Percentiles rank a stretch among this genome's conserved stretches.
Conservation (phyloP, 2,113 vertebrate species). For the Epinephelus fuscoguttatus region DNA sequence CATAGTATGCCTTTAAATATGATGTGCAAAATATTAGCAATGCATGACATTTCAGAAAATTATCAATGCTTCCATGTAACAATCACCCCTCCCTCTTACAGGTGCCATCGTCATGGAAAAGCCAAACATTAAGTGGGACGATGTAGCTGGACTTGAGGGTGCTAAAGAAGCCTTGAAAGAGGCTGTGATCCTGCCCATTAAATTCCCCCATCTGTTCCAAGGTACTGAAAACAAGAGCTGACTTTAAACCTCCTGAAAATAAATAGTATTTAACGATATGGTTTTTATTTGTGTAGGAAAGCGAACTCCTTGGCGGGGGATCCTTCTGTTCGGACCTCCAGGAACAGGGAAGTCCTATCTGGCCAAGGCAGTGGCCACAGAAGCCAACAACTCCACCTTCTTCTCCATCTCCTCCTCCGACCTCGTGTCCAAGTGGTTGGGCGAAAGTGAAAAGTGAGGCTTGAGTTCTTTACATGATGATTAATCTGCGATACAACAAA, state of each 20-base stretch:
- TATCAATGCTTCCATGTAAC: not conserved
- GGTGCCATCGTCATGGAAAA: constrained; percentile 98
- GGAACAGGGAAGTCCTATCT: constrained; percentile 96
- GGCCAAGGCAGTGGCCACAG: constrained; percentile 95
- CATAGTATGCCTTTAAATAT: too few species aligned
- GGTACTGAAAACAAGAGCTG: constrained; percentile 71
- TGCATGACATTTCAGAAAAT: not conserved
- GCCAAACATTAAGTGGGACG: constrained; percentile 95
- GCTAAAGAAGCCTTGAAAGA: constrained; percentile 98
- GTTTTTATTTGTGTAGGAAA: constrained; percentile 86
- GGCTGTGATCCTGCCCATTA: constrained; percentile 97
- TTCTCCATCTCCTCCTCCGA: constrained; percentile 96
- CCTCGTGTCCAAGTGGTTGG: constrained; percentile 96
- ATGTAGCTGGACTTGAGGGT: constrained; percentile 94
- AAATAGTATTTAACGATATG: constrained; percentile 84
- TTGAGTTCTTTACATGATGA: accelerated
- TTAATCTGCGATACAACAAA: not conserved
- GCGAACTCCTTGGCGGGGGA: constrained; percentile 94
- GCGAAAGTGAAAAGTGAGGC: constrained; percentile 95
- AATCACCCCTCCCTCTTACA: constrained; percentile 42
- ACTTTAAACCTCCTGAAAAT: constrained; percentile 53
- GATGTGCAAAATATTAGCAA: not conserved
- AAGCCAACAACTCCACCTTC: constrained; percentile 97
- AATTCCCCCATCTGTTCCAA: constrained; percentile 96
- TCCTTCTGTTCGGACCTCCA: constrained; percentile 94